Conservation (phyloP, 2,113 vertebrate species). For the Rissa tridactyla region DNA sequence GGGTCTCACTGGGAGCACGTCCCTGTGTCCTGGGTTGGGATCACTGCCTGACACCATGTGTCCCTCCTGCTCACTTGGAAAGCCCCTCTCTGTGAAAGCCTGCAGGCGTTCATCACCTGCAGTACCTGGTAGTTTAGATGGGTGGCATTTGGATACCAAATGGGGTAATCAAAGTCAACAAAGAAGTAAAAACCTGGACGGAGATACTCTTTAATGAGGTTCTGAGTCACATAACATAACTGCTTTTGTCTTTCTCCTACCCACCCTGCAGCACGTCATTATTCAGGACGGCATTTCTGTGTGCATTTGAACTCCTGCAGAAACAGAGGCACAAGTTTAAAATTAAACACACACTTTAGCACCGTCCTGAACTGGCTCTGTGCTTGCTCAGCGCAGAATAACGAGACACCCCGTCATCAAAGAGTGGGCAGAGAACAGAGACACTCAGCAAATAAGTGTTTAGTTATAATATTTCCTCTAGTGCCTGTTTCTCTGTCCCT, state of each 20-base stretch:
- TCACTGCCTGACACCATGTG: accelerated
- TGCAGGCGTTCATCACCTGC: accelerated
- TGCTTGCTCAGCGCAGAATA: neutral
- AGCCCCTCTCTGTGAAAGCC: neutral
- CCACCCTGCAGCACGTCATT: accelerated
- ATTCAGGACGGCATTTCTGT: neutral
- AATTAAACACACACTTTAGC: neutral
- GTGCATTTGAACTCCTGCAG: neutral
- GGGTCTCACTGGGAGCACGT: neutral
- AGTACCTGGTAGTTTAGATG: neutral
- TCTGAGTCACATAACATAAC: neutral
- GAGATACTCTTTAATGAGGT: neutral
- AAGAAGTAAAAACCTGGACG: neutral
- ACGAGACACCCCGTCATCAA: accelerated
- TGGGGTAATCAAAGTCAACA: neutral
- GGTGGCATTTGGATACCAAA: neutral
- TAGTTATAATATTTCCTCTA: neutral
- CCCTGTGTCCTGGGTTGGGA: neutral
- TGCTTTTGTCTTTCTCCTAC: neutral
- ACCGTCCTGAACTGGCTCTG: neutral
- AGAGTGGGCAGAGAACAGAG: neutral
- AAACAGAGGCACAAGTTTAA: neutral
- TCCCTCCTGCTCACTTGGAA: neutral
- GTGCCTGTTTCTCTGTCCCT: neutral
- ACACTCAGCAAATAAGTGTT: neutral